Conservation (phyloP, 2,888 invertebrate genomes). For the Nomada fabriciana region DNA sequence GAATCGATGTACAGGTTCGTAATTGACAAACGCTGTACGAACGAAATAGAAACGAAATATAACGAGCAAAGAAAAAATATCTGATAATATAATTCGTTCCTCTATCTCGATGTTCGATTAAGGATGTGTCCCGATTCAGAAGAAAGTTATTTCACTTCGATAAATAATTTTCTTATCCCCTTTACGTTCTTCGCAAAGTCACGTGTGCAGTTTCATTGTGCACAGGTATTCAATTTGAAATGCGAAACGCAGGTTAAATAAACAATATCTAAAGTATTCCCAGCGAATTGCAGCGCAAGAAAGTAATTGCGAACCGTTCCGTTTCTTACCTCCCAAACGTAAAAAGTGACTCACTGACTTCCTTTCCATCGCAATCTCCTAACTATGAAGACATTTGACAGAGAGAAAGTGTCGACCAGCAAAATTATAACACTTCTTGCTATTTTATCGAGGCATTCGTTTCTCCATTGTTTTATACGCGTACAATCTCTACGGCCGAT, state of each 20-base stretch:
- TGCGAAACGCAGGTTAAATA: background rate
- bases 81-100: no score
- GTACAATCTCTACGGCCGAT: background rate
- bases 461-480: background rate
- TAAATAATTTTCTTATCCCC: background rate
- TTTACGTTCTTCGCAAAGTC: no score
- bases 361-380: constrained; percentile 22
- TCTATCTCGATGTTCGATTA: no score
- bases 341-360: constrained; percentile 22
- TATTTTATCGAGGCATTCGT: background rate
- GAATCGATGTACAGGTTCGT: no score
- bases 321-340: background rate
- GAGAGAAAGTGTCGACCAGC: constrained; percentile 39
- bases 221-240: background rate
- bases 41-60: no score
- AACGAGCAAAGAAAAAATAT: no score
- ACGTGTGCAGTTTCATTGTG: background rate
- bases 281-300: constrained; percentile 3
- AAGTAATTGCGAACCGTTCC: background rate
- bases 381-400: constrained; percentile 38
- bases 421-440: constrained; percentile 24
- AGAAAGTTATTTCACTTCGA: background rate
- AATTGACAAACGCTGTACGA: no score
- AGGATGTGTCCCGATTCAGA: background rate
- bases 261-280: background rate